phyloP scores from a whole-genome alignment of 1,140 invertebrate genomes.

The Achatina immaculata region DNA sequence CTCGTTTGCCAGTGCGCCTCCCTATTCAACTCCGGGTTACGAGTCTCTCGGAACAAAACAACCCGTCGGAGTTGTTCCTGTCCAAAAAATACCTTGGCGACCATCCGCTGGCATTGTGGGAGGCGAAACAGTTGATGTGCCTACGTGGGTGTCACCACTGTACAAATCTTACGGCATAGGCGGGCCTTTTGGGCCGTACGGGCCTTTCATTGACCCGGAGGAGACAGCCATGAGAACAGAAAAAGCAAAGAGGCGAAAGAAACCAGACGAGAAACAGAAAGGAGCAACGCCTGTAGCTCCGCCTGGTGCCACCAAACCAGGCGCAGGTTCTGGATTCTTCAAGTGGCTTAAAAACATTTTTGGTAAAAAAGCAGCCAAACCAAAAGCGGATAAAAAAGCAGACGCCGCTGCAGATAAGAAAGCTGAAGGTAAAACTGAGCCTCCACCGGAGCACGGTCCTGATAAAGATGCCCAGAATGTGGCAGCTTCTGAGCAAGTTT shows the following conservation, averaged over 20 bases:
- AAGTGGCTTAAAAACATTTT: neutral
- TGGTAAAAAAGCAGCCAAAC: neutral
- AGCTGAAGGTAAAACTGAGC: neutral
- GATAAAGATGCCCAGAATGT: too few relatives aligned
- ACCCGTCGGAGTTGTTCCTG: constrained; percentile 9
- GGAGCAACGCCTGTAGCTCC: too few relatives aligned
- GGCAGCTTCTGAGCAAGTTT: too few relatives aligned
- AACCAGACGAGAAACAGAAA: too few relatives aligned
- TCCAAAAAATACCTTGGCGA: neutral
- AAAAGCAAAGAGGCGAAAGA: neutral
- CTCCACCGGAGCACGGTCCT: neutral
- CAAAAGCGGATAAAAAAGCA: neutral
- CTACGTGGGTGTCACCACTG: constrained; percentile 33
- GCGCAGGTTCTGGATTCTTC: neutral
- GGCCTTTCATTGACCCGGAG: neutral
- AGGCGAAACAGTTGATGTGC: neutral
- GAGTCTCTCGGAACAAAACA: constrained; percentile 3
- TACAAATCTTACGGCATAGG: constrained; percentile 26
- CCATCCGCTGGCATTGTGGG: neutral
- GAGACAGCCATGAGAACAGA: neutral
- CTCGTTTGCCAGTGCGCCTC: neutral
- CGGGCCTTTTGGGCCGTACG: constrained; percentile 19
- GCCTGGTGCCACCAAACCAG: too few relatives aligned
- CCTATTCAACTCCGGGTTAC: constrained; percentile 24
- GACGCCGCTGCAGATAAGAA: neutral